Evolutionary conservation across 2,888 invertebrate genomes (phyloP), one percentile per base, ranked within the genome.

Genomic region (Ischnura elegans): DNA sequence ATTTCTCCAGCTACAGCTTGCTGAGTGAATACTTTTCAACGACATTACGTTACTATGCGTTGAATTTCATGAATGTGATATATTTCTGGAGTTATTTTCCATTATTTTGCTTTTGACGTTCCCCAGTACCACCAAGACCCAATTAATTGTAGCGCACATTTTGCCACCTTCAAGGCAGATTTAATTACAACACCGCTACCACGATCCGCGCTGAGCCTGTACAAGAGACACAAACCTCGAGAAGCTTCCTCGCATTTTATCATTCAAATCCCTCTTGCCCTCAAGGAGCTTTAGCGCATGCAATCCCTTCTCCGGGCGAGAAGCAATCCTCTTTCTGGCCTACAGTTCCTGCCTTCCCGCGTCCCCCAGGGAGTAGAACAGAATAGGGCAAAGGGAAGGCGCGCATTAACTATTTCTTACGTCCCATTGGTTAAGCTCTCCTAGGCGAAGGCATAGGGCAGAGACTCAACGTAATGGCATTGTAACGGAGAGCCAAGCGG

Each of bases 241-340:
- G 16, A 5, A 61, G n/a, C 61, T n/a, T 61, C n/a, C n/a, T 8
- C 61, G 8, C 61, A n/a, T 51, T 76, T 76, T 76, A 10, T 36
- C 25, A 76, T 76, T 76, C 36, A 76, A 76, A 76, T 76, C 29
- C 76, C 76, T 36, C 36, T 76, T n/a, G 29, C 13, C 76, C 76
- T 29, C 36, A 10, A 29, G 76, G 36, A 76, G 76, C 76, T 76
- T 76, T 76, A n/a, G 36, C 13, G n/a, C 5, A 51, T 36, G 76
- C 76, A 29, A 36, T 76, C 36, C 29, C 25, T 25, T 21, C 61
- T 61, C 36, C 76, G n/a, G 76, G 10, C n/a, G 76, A 21, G 76
- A 76, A 13, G 36, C 76, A 76, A 76, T 76, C 76, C 76, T 76
- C 76, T 76, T 76, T 76, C 76, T 76, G 76, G 13, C 76, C 76